Conservation (phyloP, 2,113 vertebrate species). For the Macaca fascicularis region DNA sequence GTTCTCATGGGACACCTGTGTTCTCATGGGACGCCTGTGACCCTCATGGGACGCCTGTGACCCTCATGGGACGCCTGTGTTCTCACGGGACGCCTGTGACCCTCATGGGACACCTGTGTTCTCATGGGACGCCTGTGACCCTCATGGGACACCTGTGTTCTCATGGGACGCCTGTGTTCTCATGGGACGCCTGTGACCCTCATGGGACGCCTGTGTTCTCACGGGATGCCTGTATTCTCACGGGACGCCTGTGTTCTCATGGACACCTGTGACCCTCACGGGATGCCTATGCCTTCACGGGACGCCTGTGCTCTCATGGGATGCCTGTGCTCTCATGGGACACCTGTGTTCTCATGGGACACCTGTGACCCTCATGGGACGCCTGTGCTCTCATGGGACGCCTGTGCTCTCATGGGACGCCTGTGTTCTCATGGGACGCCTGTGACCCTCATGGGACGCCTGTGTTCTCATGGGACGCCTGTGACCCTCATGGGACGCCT, state of each 20-base stretch:
- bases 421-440: neutral
- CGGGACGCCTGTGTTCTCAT: no score
- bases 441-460: no score
- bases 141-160: no score
- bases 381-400: neutral
- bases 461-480: accelerated
- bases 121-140: no score
- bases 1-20: accelerated
- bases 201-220: accelerated
- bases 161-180: no score
- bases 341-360: no score
- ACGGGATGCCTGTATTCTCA: accelerated
- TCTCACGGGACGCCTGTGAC: no score
- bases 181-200: no score
- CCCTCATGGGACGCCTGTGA: accelerated
- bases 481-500: accelerated
- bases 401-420: neutral
- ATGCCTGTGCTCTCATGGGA: no score
- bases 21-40: no score
- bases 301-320: accelerated
- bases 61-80: accelerated
- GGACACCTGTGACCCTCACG: no score
- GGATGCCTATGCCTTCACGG: neutral
- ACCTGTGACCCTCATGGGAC: no score
- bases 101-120: accelerated